Conservation (phyloP, 2,888 invertebrate genomes). For the Thelaira solivaga region DNA sequence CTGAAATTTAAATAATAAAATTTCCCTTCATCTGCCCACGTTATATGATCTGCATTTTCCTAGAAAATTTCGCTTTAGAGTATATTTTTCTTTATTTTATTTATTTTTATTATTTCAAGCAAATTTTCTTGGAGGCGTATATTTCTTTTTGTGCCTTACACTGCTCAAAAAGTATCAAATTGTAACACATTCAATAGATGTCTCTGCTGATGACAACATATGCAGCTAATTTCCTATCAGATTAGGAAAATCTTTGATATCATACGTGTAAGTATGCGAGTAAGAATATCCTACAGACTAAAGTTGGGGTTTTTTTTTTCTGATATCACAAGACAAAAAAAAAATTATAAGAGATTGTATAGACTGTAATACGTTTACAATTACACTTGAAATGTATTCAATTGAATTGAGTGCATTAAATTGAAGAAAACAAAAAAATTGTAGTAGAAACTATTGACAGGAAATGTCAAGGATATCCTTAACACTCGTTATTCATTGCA, state of each 20-base stretch:
- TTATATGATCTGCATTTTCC: constrained; percentile 55
- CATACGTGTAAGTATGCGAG: not conserved
- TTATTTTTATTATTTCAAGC: constrained; percentile 16
- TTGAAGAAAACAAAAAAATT: no score
- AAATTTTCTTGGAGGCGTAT: constrained; percentile 54
- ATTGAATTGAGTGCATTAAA: constrained; percentile 61
- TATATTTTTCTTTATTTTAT: constrained; percentile 4
- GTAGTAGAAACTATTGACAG: constrained; percentile 69
- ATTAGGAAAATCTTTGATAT: constrained; percentile 57
- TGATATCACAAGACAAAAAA: constrained; percentile 47
- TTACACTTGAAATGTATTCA: constrained; percentile 58
- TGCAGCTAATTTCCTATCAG: constrained; percentile 64
- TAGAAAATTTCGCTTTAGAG: constrained; percentile 10
- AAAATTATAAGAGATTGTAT: constrained; percentile 1
- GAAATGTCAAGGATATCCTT: constrained; percentile 77
- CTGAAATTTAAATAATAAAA: constrained; percentile 38
- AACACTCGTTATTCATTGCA: constrained; percentile 63
- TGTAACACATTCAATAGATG: constrained; percentile 56
- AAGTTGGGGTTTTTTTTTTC: constrained; percentile 19
- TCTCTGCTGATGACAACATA: constrained; percentile 53
- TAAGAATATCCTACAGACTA: constrained; percentile 8
- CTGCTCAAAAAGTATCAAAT: constrained; percentile 59
- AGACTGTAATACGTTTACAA: constrained; percentile 48
- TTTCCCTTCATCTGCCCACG: constrained; percentile 54
- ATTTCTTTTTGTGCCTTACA: constrained; percentile 11